Evolutionary conservation across 2,888 invertebrate genomes (phyloP).

Genomic region (Spilosoma lubricipeda): DNA sequence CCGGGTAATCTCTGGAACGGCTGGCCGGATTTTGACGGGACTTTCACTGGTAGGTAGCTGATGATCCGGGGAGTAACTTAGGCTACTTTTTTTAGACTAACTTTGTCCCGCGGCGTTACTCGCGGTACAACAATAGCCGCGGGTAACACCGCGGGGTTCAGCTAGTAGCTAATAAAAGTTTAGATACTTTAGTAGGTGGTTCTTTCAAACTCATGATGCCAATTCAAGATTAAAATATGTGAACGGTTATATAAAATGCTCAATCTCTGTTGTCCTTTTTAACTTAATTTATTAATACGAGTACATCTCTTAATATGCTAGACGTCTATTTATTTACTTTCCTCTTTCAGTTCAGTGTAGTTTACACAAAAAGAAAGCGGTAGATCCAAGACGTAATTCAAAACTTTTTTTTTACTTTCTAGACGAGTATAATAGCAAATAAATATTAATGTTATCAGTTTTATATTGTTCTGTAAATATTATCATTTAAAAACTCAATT

Average conservation of each 20-base stretch:
- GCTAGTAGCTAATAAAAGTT: too few species aligned
- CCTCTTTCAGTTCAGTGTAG: not conserved
- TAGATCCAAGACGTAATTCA: constrained; percentile 12
- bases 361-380: too few species aligned
- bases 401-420: constrained; percentile 13
- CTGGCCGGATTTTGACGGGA: too few species aligned
- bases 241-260: not conserved
- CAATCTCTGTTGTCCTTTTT: constrained; percentile 23
- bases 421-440: not conserved
- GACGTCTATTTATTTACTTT: constrained; percentile 4
- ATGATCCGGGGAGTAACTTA: too few species aligned
- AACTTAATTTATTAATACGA: constrained; percentile 13
- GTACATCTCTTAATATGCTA: constrained; percentile 2
- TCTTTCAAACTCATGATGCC: not conserved
- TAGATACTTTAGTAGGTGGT: not conserved
- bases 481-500: not conserved
- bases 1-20: too few species aligned
- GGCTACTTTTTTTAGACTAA: too few species aligned
- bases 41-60: too few species aligned
- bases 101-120: too few species aligned
- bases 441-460: not conserved
- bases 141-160: too few species aligned
- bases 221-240: not conserved
- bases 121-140: too few species aligned
- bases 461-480: not conserved